phyloP scores from a whole-genome alignment of 2,888 invertebrate species.

The Epinotia nisella region DNA sequence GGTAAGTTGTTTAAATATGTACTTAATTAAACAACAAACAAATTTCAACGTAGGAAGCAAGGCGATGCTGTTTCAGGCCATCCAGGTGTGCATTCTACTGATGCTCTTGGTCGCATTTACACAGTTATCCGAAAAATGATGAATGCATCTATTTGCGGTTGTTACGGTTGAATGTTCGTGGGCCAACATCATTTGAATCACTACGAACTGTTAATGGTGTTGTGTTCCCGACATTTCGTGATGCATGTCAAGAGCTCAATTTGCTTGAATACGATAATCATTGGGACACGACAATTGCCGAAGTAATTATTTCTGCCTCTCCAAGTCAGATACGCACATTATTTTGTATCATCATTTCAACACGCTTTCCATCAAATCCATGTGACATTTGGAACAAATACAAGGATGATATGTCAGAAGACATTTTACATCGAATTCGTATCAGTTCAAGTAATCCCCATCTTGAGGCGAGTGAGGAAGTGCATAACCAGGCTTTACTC shows the following conservation, averaged over 20 bases:
- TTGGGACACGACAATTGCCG: not conserved
- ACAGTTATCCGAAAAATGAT: constrained; percentile 48
- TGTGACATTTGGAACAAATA: too few species aligned
- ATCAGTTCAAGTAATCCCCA: not conserved
- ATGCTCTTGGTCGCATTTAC: constrained; percentile 46
- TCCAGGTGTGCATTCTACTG: constrained; percentile 41
- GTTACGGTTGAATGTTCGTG: constrained; percentile 18
- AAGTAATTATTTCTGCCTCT: too few species aligned
- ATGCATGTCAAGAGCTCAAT: constrained; percentile 4
- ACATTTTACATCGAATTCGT: constrained; percentile 7
- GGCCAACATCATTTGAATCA: too few species aligned
- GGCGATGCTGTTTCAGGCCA: constrained; percentile 43
- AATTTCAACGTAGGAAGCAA: constrained; percentile 39
- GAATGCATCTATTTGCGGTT: constrained; percentile 44
- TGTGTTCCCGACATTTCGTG: constrained; percentile 1
- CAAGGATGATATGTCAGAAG: constrained; percentile 2
- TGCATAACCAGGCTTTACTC: too few species aligned
- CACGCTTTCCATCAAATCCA: too few species aligned
- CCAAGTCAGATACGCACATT: too few species aligned
- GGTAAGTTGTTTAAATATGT: too few species aligned
- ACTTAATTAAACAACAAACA: constrained; percentile 23
- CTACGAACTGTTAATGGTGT: constrained; percentile 20
- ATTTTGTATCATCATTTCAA: too few species aligned
- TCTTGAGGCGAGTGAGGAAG: not conserved
- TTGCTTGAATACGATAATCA: constrained; percentile 6